A percentile compares a stretch with the other conserved stretches of the same genome.
These are phyloP conservation scores for Masticophis lateralis DNA, from an alignment of 2,797 vertebrate genomes.

Conservation along the genomic window DNA sequence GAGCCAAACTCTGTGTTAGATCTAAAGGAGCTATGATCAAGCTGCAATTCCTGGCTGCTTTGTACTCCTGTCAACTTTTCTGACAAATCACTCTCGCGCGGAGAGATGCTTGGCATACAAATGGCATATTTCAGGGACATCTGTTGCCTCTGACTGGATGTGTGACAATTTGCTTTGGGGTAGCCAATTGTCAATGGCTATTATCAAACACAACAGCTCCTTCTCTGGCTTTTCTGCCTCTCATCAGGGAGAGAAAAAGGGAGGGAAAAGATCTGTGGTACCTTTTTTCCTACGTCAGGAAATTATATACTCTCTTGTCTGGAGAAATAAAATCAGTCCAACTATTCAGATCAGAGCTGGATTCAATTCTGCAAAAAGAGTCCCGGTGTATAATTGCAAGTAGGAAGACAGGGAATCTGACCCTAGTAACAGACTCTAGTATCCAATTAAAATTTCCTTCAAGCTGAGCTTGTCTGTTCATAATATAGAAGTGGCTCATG, in stretches of 20 bases:
- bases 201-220: conserved; percentile 13
- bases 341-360: neutral
- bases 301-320: neutral
- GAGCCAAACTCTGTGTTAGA: conserved; percentile 31
- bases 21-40: conserved; percentile 51
- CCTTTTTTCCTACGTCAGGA: neutral
- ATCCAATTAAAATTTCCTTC: neutral
- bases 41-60: conserved; percentile 45
- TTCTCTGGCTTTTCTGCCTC: conserved; percentile 27
- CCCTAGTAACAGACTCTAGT: neutral
- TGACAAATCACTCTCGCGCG: conserved; percentile 7
- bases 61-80: conserved; percentile 13
- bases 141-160: conserved; percentile 44
- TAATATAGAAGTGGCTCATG: neutral
- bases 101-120: conserved; percentile 37
- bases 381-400: neutral
- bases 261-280: neutral
- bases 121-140: conserved; percentile 41
- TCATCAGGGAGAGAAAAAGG: neutral
- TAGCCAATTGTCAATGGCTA: conserved; percentile 29
- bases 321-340: neutral
- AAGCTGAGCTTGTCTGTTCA: neutral
- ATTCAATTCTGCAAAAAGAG: neutral
- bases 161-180: conserved; percentile 45
- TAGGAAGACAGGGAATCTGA: neutral